Percentiles rank a stretch among this genome's conserved stretches.
Evolutionary conservation across 2,888 invertebrate species (phyloP).

Genomic region (Drosophila cognata): DNA sequence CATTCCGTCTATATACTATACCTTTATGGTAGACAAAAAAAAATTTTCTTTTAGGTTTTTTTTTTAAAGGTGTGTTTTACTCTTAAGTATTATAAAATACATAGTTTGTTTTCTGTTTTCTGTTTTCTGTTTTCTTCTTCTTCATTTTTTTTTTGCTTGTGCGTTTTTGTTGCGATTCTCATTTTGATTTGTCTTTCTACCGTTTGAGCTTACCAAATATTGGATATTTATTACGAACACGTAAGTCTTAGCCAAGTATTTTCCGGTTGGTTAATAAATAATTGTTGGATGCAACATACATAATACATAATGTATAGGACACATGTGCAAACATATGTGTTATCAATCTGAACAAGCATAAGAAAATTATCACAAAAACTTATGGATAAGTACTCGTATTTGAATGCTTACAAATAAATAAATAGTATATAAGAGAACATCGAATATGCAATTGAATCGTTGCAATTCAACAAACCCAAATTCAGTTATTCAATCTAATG

Average conservation of each 20-base stretch:
- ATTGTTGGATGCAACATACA: background rate
- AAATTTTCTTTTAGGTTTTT: slow-evolving; percentile 6
- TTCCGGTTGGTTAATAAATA: slow-evolving; percentile 13
- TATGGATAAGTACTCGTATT: slow-evolving; percentile 30
- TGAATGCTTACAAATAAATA: slow-evolving; percentile 30
- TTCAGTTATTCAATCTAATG: slow-evolving; percentile 10
- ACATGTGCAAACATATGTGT: background rate
- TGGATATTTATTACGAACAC: slow-evolving; percentile 38
- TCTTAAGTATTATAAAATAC: slow-evolving; percentile 53
- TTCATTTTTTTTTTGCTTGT: slow-evolving; percentile 25
- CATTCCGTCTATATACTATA: slow-evolving; percentile 49
- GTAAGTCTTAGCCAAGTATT: slow-evolving; percentile 39
- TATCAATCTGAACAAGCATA: slow-evolving; percentile 37
- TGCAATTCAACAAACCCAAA: slow-evolving; percentile 55
- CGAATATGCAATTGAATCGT: slow-evolving; percentile 30
- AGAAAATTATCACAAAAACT: slow-evolving; percentile 59
- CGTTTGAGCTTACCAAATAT: slow-evolving; percentile 50
- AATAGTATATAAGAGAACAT: slow-evolving; percentile 26
- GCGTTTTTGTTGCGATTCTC: slow-evolving; percentile 28
- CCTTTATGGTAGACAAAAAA: slow-evolving; percentile 63
- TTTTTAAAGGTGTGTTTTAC: slow-evolving; percentile 1
- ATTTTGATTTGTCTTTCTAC: slow-evolving; percentile 52
- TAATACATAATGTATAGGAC: background rate
- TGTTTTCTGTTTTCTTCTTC: background rate
- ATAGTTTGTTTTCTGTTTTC: slow-evolving; percentile 36